These are phyloP conservation scores for Trichogramma evanescens DNA, from an alignment of 2,888 invertebrate species.

Conservation along the genomic window DNA sequence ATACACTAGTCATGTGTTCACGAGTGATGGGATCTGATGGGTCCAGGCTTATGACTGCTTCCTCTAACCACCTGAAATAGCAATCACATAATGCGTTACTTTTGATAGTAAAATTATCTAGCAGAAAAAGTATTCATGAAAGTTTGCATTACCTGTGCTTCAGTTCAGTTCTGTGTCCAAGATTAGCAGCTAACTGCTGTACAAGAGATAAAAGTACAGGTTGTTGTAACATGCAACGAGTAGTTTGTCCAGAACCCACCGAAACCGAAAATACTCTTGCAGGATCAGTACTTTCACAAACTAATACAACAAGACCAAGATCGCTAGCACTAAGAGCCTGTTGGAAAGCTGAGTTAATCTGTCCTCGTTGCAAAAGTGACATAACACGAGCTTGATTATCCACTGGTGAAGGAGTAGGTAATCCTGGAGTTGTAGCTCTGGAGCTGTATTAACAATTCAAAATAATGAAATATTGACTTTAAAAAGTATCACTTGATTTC, in stretches of 20 bases:
- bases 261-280: conserved; percentile 61
- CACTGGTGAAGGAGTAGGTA: conserved; percentile 48
- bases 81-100: neutral
- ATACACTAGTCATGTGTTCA: conserved; percentile 74
- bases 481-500: neutral
- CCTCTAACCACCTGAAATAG: conserved; percentile 70
- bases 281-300: conserved; percentile 79
- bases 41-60: conserved; percentile 78
- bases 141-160: conserved; percentile 60
- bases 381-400: conserved; percentile 40
- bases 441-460: conserved; percentile 54
- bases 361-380: conserved; percentile 53
- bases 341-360: conserved; percentile 83
- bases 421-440: conserved; percentile 68
- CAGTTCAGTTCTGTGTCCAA: conserved; percentile 73
- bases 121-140: neutral
- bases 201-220: conserved; percentile 87
- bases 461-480: neutral
- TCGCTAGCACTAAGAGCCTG: conserved; percentile 85
- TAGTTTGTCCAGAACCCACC: conserved; percentile 48
- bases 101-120: neutral
- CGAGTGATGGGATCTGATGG: conserved; percentile 67
- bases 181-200: conserved; percentile 87
- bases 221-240: conserved; percentile 71
- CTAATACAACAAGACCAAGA: conserved; percentile 75